These are phyloP conservation scores for Lucilia cuprina DNA, from an alignment of 1,140 invertebrate genomes.

Conservation along the genomic window DNA sequence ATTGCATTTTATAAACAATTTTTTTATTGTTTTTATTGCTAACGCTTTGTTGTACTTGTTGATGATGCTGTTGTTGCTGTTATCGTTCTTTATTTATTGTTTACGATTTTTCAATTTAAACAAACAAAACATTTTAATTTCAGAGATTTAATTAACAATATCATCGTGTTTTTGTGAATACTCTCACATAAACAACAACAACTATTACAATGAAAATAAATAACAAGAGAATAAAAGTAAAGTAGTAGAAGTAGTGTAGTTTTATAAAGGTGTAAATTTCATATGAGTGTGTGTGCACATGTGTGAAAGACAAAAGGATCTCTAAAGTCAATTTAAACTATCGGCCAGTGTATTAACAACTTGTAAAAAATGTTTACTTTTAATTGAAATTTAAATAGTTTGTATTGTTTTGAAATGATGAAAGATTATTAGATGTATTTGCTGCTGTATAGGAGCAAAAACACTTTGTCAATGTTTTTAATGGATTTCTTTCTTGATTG, in stretches of 20 bases:
- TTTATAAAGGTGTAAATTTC: no score
- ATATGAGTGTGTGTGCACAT: neutral
- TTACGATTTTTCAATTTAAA: conserved; percentile 61
- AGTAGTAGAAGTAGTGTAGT: no score
- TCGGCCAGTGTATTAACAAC: neutral
- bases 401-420: neutral
- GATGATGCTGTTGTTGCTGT: conserved; percentile 12
- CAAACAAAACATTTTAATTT: conserved; percentile 63
- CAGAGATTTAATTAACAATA: conserved; percentile 60
- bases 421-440: neutral
- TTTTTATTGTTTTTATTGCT: neutral
- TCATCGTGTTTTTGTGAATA: neutral
- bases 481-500: neutral
- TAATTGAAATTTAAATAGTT: conserved; percentile 7
- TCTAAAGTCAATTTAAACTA: neutral
- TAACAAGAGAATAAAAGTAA: neutral
- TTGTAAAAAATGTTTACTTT: neutral
- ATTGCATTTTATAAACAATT: neutral
- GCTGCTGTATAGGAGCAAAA: neutral
- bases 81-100: conserved; percentile 28
- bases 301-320: neutral
- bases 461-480: neutral
- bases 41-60: neutral
- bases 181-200: neutral
- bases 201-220: neutral